Percentiles rank a stretch among this genome's conserved stretches.
Evolutionary conservation across 2,888 invertebrate genomes (phyloP).

Genomic region (Chrysolina oricalcia): DNA sequence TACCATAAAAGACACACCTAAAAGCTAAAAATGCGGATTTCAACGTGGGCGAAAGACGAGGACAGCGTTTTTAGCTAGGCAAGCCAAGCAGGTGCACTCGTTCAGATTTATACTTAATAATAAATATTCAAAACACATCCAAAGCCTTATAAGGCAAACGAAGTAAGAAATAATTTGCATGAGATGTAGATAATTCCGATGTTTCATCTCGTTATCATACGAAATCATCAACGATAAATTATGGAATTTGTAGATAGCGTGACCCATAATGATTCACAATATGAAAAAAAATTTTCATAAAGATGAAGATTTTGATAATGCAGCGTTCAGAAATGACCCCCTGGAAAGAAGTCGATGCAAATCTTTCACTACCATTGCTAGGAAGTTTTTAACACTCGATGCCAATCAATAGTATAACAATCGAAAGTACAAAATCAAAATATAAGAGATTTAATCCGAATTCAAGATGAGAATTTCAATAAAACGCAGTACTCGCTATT

Average conservation of each 20-base stretch:
- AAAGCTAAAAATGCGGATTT: constrained; percentile 55
- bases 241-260: constrained; percentile 33
- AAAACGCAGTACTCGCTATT: too few species aligned
- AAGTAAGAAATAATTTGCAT: constrained; percentile 38
- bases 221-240: constrained; percentile 29
- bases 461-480: too few species aligned
- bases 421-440: too few species aligned
- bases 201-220: constrained; percentile 30
- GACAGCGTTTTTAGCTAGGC: constrained; percentile 56
- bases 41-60: constrained; percentile 57
- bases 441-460: too few species aligned
- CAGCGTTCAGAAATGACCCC: too few species aligned
- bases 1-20: constrained; percentile 53
- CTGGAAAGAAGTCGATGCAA: too few species aligned
- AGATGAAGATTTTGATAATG: too few species aligned
- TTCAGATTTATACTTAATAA: constrained; percentile 56
- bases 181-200: constrained; percentile 34
- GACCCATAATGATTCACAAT: too few species aligned
- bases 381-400: too few species aligned
- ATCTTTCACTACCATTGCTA: too few species aligned
- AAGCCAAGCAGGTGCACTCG: constrained; percentile 60
- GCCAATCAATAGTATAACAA: too few species aligned
- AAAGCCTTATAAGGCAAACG: constrained; percentile 47
- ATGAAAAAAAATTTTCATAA: too few species aligned
- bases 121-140: constrained; percentile 51